Evolutionary conservation across 2,888 invertebrate genomes (phyloP), one percentile per base, ranked within the genome.

Genomic region (Caenorhabditis japonica): DNA sequence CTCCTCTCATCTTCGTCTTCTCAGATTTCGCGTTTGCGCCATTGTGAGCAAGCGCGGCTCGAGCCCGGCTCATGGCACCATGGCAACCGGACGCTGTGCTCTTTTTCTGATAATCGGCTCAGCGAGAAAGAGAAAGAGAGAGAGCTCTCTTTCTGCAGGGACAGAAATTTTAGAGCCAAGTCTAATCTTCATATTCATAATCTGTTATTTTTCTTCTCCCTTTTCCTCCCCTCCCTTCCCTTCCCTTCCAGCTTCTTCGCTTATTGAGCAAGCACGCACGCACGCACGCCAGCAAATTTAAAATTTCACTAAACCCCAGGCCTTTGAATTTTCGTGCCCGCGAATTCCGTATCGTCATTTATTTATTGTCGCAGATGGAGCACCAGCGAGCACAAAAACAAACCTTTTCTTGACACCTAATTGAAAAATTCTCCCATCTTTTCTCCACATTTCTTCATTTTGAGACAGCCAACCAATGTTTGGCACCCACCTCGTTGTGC

Each of bases 331-430:
- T n/a, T n/a, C n/a, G n/a, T n/a, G n/a, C n/a, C n/a, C n/a, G n/a
- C n/a, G n/a, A n/a, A n/a, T n/a, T n/a, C n/a, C n/a, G n/a, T n/a
- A n/a, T 36, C 55, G 39, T 33, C 47, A 55, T 38, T 64, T 64
- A 56, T 64, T 64, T 49, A 49, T 64, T 49, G 64, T 30, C 25
- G 38, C 3, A 4, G n/a, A 46, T 30, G 25, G 25, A n/a, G 53
- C n/a, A 43, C 25, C 61, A 39, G 15, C 55, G 46, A 23, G 8
- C 3, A 27, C 46, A 27, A 66, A 66, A 66, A 66, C 56, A 66
- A 66, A 66, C 66, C 66, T 66, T 66, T 66, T 51, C 66, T 66
- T 66, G 66, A 56, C 66, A 66, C 66, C 56, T 66, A 66, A 66
- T 66, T 66, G 66, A 56, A 66, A 66, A 66, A 66, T 59, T 51